Conservation (phyloP, 2,888 invertebrate species). For the Platycheirus albimanus region DNA sequence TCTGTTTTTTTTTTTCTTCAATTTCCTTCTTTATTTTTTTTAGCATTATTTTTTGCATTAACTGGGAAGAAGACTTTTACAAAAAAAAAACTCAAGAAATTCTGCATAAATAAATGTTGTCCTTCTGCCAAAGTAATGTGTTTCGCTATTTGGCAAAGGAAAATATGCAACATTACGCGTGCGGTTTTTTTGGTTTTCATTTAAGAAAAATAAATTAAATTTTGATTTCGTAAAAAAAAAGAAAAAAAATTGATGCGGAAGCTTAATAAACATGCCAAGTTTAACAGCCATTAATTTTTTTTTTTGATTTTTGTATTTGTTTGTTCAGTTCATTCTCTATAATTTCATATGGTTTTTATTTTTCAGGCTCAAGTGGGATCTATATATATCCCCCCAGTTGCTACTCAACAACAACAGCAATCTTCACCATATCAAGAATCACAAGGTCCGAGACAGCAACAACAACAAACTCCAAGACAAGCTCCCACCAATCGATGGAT, state of each 20-base stretch:
- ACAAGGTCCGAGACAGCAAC: slow-evolving; percentile 75
- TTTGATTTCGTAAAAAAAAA: slow-evolving; percentile 5
- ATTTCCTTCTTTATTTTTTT: slow-evolving; percentile 36
- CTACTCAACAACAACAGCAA: slow-evolving; percentile 78
- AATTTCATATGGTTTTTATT: too few species aligned
- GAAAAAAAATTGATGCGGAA: slow-evolving; percentile 52
- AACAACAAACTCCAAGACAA: slow-evolving; percentile 75
- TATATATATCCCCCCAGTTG: slow-evolving; percentile 85
- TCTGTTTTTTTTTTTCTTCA: slow-evolving; percentile 33
- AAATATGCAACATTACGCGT: slow-evolving; percentile 45
- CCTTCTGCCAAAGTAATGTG: slow-evolving; percentile 49
- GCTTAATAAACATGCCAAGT: slow-evolving; percentile 40
- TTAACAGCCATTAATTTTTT: slow-evolving; percentile 21
- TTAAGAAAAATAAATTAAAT: slow-evolving; percentile 9
- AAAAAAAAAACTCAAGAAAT: slow-evolving; percentile 7
- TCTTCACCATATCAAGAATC: slow-evolving; percentile 84
- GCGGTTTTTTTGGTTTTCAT: slow-evolving; percentile 22
- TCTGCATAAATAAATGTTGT: slow-evolving; percentile 20
- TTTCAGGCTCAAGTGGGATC: slow-evolving; percentile 83
- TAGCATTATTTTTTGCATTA: slow-evolving; percentile 19
- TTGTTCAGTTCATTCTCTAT: too few species aligned
- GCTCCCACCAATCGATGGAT: slow-evolving; percentile 80
- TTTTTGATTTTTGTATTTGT: too few species aligned
- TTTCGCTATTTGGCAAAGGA: slow-evolving; percentile 37
- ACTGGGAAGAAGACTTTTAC: slow-evolving; percentile 8